A percentile compares a stretch with the other conserved stretches of the same genome.
Evolutionary conservation across 1,140 invertebrate species (phyloP).

Genomic region (Microplitis mediator): DNA sequence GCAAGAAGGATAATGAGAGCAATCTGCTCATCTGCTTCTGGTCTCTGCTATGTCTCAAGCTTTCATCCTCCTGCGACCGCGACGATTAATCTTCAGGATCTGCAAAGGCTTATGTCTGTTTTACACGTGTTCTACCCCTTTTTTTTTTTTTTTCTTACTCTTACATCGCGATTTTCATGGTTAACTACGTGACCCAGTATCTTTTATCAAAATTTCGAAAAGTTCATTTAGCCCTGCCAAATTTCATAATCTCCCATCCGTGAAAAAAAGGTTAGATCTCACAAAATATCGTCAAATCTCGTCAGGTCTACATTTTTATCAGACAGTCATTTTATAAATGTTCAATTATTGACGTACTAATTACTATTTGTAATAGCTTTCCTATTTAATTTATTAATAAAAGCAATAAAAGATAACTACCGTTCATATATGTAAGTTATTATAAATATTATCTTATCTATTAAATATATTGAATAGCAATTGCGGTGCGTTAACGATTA

Average conservation of each 20-base stretch:
- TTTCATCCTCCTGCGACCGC: slow-evolving; percentile 3
- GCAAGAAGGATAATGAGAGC: slow-evolving; percentile 50
- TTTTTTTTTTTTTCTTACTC: not conserved
- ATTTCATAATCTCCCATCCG: too few relatives aligned
- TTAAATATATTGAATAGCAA: too few relatives aligned
- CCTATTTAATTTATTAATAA: not conserved
- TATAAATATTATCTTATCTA: not conserved
- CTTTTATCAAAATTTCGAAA: too few relatives aligned
- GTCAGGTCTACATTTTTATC: too few relatives aligned
- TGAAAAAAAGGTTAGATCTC: too few relatives aligned
- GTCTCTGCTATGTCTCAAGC: slow-evolving; percentile 43
- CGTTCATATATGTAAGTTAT: not conserved
- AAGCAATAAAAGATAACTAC: not conserved
- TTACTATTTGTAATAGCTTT: too few relatives aligned
- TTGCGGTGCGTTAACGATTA: too few relatives aligned
- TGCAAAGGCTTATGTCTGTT: not conserved
- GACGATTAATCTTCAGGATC: not conserved
- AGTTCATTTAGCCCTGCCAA: too few relatives aligned
- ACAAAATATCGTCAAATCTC: too few relatives aligned
- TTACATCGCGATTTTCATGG: not conserved
- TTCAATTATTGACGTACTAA: too few relatives aligned
- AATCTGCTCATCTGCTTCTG: slow-evolving; percentile 47
- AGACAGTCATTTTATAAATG: too few relatives aligned
- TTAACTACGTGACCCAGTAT: too few relatives aligned
- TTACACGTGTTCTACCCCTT: not conserved